A percentile compares a stretch with the other conserved stretches of the same genome.
Conservation (phyloP, 2,113 vertebrate species). For the Ursus arctos region DNA sequence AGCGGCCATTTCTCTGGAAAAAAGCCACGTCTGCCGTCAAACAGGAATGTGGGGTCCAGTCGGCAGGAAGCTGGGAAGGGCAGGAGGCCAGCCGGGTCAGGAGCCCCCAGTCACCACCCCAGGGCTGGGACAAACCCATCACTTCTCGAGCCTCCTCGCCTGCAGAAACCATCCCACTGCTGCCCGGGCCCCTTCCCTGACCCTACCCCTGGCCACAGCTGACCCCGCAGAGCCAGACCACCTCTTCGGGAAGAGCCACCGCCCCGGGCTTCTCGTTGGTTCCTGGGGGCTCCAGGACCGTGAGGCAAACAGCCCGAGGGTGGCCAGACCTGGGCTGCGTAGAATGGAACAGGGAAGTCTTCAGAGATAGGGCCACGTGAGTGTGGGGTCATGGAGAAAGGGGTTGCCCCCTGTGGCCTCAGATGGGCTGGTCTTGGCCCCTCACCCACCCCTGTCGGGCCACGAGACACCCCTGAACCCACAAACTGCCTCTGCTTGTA, state of each 20-base stretch:
- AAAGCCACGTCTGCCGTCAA: accelerated
- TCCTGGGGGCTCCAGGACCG: neutral
- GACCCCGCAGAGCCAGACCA: accelerated
- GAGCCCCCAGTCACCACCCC: accelerated
- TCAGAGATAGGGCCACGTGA: neutral
- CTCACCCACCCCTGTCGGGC: accelerated
- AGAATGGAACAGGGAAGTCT: accelerated
- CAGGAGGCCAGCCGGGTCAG: accelerated
- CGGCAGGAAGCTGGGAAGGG: neutral
- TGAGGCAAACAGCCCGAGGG: neutral
- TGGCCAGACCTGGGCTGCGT: neutral
- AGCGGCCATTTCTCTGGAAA: accelerated
- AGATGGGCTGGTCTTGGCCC: neutral
- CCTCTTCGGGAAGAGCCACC: neutral
- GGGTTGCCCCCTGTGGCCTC: accelerated
- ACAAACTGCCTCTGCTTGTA: accelerated
- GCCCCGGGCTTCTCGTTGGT: accelerated
- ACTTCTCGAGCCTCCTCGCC: neutral
- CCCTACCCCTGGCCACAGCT: neutral
- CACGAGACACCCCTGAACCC: neutral
- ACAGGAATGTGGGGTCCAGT: accelerated
- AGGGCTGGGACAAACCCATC: neutral
- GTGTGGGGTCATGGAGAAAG: neutral
- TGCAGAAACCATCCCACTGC: accelerated
- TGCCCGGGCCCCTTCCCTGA: neutral